Evolutionary conservation across 1,140 invertebrate genomes (phyloP), one percentile per base, ranked within the genome.

Genomic region (Cotesia glomerata): DNA sequence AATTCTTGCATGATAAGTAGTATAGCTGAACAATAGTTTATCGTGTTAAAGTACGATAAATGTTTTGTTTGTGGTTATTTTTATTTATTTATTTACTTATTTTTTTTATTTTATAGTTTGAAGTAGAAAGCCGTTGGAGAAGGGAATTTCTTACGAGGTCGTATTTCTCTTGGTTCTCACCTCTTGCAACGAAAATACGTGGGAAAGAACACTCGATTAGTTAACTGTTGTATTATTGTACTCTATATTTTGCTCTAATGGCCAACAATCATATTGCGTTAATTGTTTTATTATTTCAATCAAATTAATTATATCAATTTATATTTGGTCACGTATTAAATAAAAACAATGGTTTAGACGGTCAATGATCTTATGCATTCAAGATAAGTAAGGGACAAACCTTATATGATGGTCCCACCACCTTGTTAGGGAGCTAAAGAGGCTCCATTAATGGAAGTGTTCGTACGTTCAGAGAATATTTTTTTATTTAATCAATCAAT

Each of bases 341-440:
- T 58, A 58, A 18, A 58, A 58, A 58, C 18, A 58, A 58, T 58
- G 16, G 1, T 18, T 58, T 18, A 9, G 66, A 74, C 77, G 82
- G 80, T 81, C 80, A 81, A 79, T 73, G 81, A 83, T 79, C 80
- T 73, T 18, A 68, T 66, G 75, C 63, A 75, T 18, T 18, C n/a
- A 58, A 58, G 56, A 58, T 26, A 18, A 18, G 56, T 18, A 58
- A n/a, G 56, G 56, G 18, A 18, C 35, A 18, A 76, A 78, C 77
- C 78, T 77, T 76, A 71, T 74, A 35, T 14, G 11, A 16, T 34
- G 13, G 36, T 32, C 59, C 61, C 72, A 72, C 73, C 74, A 74
- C 79, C 79, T 80, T 80, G 72, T 80, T 80, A 78, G 79, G 79
- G 79, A 45, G 39, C 39, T 45, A 45, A 45, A 45, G 75, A 80